A percentile compares a stretch with the other conserved stretches of the same genome.
phyloP scores from a whole-genome alignment of 2,113 vertebrate species.

The Eolophus roseicapilla region DNA sequence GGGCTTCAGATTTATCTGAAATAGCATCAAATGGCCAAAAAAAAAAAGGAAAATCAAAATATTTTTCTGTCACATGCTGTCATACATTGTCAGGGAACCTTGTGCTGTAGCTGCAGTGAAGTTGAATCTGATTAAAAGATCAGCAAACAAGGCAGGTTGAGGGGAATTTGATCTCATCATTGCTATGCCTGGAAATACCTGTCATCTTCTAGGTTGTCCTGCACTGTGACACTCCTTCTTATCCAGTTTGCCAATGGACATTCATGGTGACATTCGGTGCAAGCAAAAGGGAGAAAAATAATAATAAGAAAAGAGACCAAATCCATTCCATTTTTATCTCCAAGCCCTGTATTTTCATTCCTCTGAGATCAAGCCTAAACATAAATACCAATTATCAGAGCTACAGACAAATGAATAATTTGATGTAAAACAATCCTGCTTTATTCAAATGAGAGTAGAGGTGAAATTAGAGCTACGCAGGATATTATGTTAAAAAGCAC shows the following conservation, averaged over 20 bases:
- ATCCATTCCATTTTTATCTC: constrained; percentile 50
- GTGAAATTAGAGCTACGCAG: constrained; percentile 54
- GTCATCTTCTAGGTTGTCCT: constrained; percentile 68
- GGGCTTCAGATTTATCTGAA: constrained; percentile 49
- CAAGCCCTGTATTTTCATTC: constrained; percentile 45
- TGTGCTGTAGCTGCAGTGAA: constrained; percentile 58
- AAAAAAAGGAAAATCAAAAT: constrained; percentile 55
- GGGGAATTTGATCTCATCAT: constrained; percentile 74
- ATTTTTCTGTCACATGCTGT: constrained; percentile 75
- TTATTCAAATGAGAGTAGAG: constrained; percentile 62
- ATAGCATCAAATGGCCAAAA: constrained; percentile 58
- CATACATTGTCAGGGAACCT: constrained; percentile 71
- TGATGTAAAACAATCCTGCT: constrained; percentile 69
- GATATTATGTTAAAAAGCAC: constrained; percentile 70
- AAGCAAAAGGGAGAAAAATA: background rate
- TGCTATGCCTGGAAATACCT: constrained; percentile 73
- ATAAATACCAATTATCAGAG: constrained; percentile 76
- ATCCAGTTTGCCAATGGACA: constrained; percentile 66
- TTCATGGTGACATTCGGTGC: constrained; percentile 56
- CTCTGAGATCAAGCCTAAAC: constrained; percentile 66
- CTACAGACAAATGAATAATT: constrained; percentile 75
- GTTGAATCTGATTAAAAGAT: constrained; percentile 77
- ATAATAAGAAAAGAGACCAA: background rate
- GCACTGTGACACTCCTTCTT: constrained; percentile 53
- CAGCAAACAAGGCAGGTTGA: constrained; percentile 79